Conservation (phyloP, 2,888 invertebrate genomes). For the Tetramorium bicarinatum region DNA sequence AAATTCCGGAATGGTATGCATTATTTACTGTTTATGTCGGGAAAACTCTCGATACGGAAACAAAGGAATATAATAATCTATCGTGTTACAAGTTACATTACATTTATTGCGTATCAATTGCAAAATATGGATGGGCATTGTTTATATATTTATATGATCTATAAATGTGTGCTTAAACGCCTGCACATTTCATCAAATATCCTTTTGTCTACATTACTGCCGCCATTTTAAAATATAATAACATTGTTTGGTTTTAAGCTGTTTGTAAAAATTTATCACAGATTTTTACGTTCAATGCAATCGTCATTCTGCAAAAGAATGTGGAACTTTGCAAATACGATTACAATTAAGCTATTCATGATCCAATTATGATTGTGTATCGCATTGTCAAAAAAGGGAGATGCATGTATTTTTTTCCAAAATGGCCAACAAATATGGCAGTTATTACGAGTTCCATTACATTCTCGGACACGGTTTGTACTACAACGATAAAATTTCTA, state of each 20-base stretch:
- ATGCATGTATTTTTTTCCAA: neutral
- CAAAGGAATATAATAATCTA: conserved; percentile 7
- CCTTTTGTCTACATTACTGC: neutral
- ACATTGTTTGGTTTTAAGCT: neutral
- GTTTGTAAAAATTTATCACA: neutral
- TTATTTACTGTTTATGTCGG: neutral
- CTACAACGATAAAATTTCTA: conserved; percentile 8
- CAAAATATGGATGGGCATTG: neutral
- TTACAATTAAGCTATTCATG: neutral
- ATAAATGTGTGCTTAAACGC: neutral
- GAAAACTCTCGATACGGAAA: neutral
- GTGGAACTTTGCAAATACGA: neutral
- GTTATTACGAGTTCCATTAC: neutral
- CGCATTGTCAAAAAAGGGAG: neutral
- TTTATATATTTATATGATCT: conserved; percentile 1
- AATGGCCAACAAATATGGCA: no score
- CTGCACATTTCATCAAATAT: neutral
- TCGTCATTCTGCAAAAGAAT: neutral
- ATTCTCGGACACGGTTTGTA: neutral
- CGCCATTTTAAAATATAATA: neutral
- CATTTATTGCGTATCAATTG: neutral
- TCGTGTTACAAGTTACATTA: no score
- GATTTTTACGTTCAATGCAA: neutral
- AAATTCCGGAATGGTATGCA: neutral
- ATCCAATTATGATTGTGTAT: neutral